These are phyloP conservation scores for Orthosia gothica DNA, from an alignment of 2,888 invertebrate species.

Conservation along the genomic window DNA sequence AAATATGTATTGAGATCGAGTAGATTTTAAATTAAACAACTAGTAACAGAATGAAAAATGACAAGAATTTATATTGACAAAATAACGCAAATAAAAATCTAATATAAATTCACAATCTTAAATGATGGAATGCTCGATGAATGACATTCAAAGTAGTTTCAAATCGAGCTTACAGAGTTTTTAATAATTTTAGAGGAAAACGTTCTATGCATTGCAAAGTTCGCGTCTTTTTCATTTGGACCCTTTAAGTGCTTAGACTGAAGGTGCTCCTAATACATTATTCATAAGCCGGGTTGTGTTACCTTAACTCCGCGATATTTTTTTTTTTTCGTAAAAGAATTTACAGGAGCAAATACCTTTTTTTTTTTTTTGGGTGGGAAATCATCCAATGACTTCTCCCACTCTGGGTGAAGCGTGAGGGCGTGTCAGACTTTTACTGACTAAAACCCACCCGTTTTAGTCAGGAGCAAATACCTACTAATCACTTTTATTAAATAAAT, in stretches of 20 bases:
- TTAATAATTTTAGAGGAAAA: constrained; percentile 52
- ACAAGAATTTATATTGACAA: constrained; percentile 15
- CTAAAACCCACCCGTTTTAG: no score
- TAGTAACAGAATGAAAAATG: not conserved
- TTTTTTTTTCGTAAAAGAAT: constrained; percentile 55
- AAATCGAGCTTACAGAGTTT: constrained; percentile 29
- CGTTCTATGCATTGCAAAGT: constrained; percentile 47
- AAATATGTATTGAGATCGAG: not conserved
- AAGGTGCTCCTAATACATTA: constrained; percentile 67
- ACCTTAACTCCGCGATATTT: constrained; percentile 58
- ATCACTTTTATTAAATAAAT: constrained; percentile 56
- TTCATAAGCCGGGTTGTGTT: constrained; percentile 64
- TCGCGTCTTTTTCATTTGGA: constrained; percentile 65
- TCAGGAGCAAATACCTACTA: constrained; percentile 44
- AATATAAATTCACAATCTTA: constrained; percentile 30
- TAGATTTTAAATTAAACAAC: not conserved
- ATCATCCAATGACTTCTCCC: no score
- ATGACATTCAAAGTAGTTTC: constrained; percentile 43
- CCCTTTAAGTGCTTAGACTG: constrained; percentile 65
- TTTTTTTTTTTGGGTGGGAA: no score
- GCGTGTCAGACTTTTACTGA: no score
- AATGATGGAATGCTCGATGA: constrained; percentile 11
- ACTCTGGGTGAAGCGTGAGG: no score
- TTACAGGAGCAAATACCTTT: constrained; percentile 44
- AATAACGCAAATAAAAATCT: constrained; percentile 10